phyloP scores from a whole-genome alignment of 2,797 vertebrate genomes.

The Monodelphis domestica region DNA sequence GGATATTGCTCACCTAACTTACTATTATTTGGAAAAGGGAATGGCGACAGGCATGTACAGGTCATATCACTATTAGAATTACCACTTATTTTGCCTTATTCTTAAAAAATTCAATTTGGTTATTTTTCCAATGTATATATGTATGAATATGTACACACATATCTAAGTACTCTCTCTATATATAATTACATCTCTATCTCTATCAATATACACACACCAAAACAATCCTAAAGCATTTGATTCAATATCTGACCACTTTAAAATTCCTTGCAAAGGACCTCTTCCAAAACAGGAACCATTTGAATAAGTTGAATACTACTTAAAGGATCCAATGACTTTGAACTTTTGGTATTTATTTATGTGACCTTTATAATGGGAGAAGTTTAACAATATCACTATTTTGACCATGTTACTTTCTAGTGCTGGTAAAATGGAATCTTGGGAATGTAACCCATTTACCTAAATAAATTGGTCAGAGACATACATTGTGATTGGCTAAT shows the following conservation, averaged over 20 bases:
- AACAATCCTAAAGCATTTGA: slow-evolving; percentile 39
- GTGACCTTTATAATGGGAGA: not conserved
- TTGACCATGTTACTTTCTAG: not conserved
- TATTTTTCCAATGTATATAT: slow-evolving; percentile 27
- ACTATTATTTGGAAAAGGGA: slow-evolving; percentile 46
- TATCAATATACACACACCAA: not conserved
- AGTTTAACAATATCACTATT: not conserved
- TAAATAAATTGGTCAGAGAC: not conserved
- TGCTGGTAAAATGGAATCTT: slow-evolving; percentile 32
- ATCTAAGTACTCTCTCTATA: not conserved
- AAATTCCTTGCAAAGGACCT: not conserved
- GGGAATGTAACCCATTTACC: not conserved
- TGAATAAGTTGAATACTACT: not conserved
- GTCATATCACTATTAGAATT: not conserved
- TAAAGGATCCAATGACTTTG: not conserved
- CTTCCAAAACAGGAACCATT: not conserved
- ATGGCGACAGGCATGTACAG: not conserved
- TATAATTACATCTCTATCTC: not conserved
- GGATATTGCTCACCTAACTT: slow-evolving; percentile 51
- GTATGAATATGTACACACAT: not conserved
- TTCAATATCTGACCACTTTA: slow-evolving; percentile 39
- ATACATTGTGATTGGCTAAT: slow-evolving; percentile 46
- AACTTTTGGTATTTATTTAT: not conserved
- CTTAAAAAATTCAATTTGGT: slow-evolving; percentile 38
- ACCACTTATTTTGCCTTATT: slow-evolving; percentile 25